These are phyloP conservation scores for Xylocampa areola DNA, from an alignment of 2,888 invertebrate species.

Conservation along the genomic window DNA sequence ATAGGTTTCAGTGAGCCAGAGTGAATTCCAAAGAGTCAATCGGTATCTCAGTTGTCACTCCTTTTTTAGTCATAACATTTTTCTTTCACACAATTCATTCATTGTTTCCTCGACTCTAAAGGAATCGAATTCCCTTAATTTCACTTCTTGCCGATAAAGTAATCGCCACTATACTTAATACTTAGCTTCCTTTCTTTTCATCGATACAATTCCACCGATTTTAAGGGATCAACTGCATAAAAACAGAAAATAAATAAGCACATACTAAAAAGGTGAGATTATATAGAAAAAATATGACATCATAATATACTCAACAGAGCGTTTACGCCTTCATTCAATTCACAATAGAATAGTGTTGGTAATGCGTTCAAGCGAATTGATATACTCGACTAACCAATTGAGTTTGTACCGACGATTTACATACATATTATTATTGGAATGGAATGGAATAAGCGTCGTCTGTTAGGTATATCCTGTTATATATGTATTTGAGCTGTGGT, in stretches of 20 bases:
- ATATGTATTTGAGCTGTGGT: too few species aligned
- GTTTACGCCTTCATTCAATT: slow-evolving; percentile 50
- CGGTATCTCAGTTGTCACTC: too few species aligned
- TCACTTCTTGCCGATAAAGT: too few species aligned
- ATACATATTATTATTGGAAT: slow-evolving; percentile 54
- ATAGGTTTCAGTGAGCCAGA: too few species aligned
- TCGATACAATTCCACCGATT: too few species aligned
- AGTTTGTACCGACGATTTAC: slow-evolving; percentile 59
- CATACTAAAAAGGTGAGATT: slow-evolving; percentile 52
- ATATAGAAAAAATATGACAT: slow-evolving; percentile 45
- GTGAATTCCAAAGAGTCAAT: too few species aligned
- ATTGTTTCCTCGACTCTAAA: too few species aligned
- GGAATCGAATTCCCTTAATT: too few species aligned
- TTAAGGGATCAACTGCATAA: background rate
- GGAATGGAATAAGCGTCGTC: slow-evolving; percentile 25
- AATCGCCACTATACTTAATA: too few species aligned
- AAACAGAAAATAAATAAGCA: slow-evolving; percentile 40
- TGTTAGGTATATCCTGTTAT: slow-evolving; percentile 61
- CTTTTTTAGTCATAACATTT: too few species aligned
- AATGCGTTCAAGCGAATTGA: slow-evolving; percentile 32
- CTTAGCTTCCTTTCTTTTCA: too few species aligned
- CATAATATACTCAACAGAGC: slow-evolving; percentile 45
- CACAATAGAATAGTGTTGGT: slow-evolving; percentile 44
- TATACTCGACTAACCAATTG: slow-evolving; percentile 40
- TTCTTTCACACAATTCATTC: too few species aligned